Conservation (phyloP, 2,113 vertebrate genomes). For the Rana temporaria region DNA sequence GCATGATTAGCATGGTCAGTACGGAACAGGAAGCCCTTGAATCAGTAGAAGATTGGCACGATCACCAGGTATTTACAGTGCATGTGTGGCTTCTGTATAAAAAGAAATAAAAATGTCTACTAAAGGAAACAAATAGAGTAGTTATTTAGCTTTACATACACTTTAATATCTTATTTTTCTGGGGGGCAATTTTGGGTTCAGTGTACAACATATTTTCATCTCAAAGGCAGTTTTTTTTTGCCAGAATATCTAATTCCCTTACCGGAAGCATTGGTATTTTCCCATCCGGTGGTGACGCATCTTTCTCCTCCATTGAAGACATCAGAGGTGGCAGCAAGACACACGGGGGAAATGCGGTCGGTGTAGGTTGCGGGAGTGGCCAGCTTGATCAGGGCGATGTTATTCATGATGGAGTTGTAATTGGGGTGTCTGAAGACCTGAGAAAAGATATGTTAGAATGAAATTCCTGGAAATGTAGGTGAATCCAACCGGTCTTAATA, state of each 20-base stretch:
- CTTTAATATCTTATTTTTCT: too few relatives aligned
- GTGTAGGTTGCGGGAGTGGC: slow-evolving; percentile 67
- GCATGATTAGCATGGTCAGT: too few relatives aligned
- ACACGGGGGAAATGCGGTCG: slow-evolving; percentile 74
- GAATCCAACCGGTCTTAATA: not conserved
- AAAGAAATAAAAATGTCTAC: too few relatives aligned
- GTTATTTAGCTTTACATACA: too few relatives aligned
- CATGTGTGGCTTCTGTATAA: too few relatives aligned
- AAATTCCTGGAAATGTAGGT: not conserved
- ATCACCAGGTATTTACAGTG: too few relatives aligned
- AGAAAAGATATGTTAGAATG: slow-evolving; percentile 61
- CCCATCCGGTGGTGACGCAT: slow-evolving; percentile 84
- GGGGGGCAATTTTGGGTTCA: too few relatives aligned
- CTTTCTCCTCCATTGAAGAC: slow-evolving; percentile 70
- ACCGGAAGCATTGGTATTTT: slow-evolving; percentile 75
- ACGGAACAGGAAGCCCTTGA: too few relatives aligned
- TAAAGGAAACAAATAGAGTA: too few relatives aligned
- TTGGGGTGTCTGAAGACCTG: slow-evolving; percentile 63
- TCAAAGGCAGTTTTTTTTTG: too few relatives aligned
- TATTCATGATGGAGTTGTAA: slow-evolving; percentile 73
- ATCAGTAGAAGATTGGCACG: too few relatives aligned
- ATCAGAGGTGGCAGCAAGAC: slow-evolving; percentile 68
- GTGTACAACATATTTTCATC: too few relatives aligned
- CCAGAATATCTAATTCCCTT: slow-evolving; percentile 7
- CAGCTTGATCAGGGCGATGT: slow-evolving; percentile 82